phyloP scores from a whole-genome alignment of 2,113 vertebrate genomes.

The Cardinalis cardinalis region DNA sequence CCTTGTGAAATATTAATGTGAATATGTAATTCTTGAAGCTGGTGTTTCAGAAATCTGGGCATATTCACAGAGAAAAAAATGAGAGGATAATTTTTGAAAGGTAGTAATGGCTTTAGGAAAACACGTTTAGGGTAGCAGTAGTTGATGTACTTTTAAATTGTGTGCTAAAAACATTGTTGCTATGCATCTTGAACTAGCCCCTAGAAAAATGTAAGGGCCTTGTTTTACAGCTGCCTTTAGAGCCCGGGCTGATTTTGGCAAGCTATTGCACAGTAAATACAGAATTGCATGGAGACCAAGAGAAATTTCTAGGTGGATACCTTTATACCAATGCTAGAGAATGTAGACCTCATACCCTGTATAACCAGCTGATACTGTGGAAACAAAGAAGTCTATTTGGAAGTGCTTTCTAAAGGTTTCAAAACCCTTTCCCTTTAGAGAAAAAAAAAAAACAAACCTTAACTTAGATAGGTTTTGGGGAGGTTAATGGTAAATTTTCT shows the following conservation, averaged over 20 bases:
- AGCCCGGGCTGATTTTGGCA: neutral
- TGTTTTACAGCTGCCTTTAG: neutral
- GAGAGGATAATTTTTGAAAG: neutral
- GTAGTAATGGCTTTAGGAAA: neutral
- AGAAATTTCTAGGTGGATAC: conserved; percentile 15
- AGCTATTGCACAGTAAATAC: neutral
- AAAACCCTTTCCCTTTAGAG: neutral
- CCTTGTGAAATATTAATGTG: conserved; percentile 26
- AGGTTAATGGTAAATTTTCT: neutral
- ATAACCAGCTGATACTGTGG: neutral
- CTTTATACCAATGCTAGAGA: neutral
- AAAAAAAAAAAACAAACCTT: neutral
- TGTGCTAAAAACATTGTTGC: neutral
- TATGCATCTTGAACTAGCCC: neutral
- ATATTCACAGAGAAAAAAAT: neutral
- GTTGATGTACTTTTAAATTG: neutral
- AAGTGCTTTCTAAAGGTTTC: neutral
- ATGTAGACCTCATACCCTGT: neutral
- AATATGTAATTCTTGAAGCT: neutral
- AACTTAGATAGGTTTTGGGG: neutral
- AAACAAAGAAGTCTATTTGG: neutral
- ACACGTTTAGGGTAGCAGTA: neutral
- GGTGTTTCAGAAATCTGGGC: neutral
- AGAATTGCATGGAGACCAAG: neutral
- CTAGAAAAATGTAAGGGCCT: neutral